These are phyloP conservation scores for Pheosia gnoma DNA, from an alignment of 2,888 invertebrate genomes.

Conservation along the genomic window DNA sequence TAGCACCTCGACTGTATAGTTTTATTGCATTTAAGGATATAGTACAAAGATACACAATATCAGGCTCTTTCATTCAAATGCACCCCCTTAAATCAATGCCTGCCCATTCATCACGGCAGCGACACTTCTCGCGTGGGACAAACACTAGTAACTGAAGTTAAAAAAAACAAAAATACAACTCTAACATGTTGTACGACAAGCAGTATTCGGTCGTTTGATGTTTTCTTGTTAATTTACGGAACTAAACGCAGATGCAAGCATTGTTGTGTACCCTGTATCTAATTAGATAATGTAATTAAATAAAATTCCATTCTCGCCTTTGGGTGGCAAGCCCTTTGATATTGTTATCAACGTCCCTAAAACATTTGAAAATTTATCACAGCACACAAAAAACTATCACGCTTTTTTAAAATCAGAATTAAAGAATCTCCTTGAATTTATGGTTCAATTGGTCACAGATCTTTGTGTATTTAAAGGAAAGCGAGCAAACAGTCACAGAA, in stretches of 20 bases:
- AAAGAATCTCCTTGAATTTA: neutral
- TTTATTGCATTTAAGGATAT: constrained; percentile 64
- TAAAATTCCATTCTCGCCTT: constrained; percentile 66
- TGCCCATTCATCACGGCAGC: constrained; percentile 70
- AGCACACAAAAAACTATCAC: neutral
- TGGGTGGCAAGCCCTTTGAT: constrained; percentile 69
- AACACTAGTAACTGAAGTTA: constrained; percentile 42
- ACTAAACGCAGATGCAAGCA: constrained; percentile 72
- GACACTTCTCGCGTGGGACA: constrained; percentile 64
- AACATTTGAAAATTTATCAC: constrained; percentile 41
- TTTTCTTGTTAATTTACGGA: constrained; percentile 45
- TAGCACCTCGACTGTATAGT: constrained; percentile 54
- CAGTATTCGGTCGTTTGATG: constrained; percentile 28
- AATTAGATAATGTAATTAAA: constrained; percentile 78
- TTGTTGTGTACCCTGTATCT: constrained; percentile 70
- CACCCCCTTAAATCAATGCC: constrained; percentile 74
- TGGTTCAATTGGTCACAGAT: neutral
- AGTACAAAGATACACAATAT: constrained; percentile 62
- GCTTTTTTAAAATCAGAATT: neutral
- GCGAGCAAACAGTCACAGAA: neutral
- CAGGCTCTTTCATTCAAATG: constrained; percentile 60
- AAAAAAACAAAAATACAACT: constrained; percentile 49
- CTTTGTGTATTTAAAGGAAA: neutral
- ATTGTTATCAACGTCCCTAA: constrained; percentile 59
- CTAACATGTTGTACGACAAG: constrained; percentile 32